These are phyloP conservation scores for Varanus salvator DNA, from an alignment of 2,113 vertebrate species.

Conservation along the genomic window DNA sequence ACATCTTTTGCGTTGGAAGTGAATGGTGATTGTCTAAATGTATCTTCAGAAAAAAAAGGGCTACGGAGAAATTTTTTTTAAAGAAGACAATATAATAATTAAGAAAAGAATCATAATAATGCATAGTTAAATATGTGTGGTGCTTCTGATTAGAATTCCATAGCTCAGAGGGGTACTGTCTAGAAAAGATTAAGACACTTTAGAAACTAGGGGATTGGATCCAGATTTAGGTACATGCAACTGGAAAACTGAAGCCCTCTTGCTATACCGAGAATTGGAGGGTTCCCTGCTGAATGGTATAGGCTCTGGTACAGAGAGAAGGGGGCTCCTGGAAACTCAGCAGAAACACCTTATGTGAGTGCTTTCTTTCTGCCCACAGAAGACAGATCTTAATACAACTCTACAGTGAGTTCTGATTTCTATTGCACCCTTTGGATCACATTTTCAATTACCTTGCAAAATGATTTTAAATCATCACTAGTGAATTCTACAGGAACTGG, in stretches of 20 bases:
- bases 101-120: background rate
- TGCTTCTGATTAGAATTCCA: constrained; percentile 24
- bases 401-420: background rate
- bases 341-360: too few species aligned
- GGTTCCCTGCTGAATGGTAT: too few species aligned
- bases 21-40: constrained; percentile 98
- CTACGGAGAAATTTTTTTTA: constrained; percentile 76
- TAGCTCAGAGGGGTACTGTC: background rate
- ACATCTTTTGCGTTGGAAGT: constrained; percentile 93
- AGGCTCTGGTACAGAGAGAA: too few species aligned
- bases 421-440: background rate
- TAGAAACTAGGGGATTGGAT: background rate
- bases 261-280: too few species aligned
- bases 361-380: too few species aligned
- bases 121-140: constrained; percentile 1
- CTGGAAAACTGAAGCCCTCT: too few species aligned
- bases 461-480: constrained; percentile 15
- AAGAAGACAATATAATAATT: constrained; percentile 38
- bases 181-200: background rate
- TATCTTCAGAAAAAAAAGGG: constrained; percentile 94
- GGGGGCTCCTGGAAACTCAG: too few species aligned
- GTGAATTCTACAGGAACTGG: constrained; percentile 2
- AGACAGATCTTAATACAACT: too few species aligned
- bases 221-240: background rate
- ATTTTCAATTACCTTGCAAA: constrained; percentile 4